Evolutionary conservation across 30 jellyfish, hydroid and myxozoan species (phyloP).

Genomic region (Mastigias papua): DNA sequence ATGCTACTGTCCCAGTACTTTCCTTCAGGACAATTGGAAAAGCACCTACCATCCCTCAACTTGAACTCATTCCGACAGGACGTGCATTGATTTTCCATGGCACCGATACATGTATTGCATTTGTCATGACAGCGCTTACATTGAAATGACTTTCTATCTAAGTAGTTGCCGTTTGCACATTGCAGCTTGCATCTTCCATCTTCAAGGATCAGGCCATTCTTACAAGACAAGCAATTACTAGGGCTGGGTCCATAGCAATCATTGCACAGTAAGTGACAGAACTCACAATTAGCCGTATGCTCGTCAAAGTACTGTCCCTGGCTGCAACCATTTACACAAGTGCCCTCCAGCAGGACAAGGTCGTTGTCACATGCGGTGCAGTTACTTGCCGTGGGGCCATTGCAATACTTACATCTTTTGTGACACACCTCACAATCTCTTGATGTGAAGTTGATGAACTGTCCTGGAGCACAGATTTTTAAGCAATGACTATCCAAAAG

Average conservation of each 20-base stretch:
- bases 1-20: constrained; percentile 17
- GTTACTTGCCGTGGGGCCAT: constrained; percentile 77
- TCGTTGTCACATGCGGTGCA: constrained; percentile 78
- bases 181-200: constrained; percentile 51
- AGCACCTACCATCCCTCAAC: constrained; percentile 64
- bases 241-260: constrained; percentile 63
- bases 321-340: constrained; percentile 58
- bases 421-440: constrained; percentile 67
- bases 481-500: constrained; percentile 60
- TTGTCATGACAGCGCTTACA: constrained; percentile 49
- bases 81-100: constrained; percentile 49
- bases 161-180: constrained; percentile 70
- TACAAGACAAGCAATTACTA: constrained; percentile 61
- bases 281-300: constrained; percentile 18
- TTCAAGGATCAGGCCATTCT: constrained; percentile 42
- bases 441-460: constrained; percentile 33
- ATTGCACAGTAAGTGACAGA: constrained; percentile 65
- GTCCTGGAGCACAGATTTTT: constrained; percentile 33
- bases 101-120: constrained; percentile 74
- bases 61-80: constrained; percentile 62
- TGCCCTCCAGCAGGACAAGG: constrained; percentile 30
- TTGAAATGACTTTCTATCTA: constrained; percentile 14
- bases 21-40: constrained; percentile 67
- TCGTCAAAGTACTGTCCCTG: constrained; percentile 55
- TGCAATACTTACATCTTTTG: constrained; percentile 75